A percentile compares a stretch with the other conserved stretches of the same genome.
Conservation (phyloP, 2,797 vertebrate genomes). For the Manis javanica region DNA sequence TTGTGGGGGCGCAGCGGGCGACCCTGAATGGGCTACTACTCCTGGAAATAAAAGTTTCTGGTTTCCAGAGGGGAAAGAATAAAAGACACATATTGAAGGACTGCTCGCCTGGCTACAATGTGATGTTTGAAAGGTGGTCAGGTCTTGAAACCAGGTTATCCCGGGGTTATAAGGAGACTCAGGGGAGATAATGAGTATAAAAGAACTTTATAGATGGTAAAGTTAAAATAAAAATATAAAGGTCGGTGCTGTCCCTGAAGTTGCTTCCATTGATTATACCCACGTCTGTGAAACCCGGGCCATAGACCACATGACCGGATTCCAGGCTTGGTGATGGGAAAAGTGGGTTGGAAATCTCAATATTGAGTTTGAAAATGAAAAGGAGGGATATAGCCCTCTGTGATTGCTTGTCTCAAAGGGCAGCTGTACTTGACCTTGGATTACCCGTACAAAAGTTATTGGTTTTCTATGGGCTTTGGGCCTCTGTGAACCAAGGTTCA, state of each 20-base stretch:
- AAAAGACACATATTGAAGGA: neutral
- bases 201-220: neutral
- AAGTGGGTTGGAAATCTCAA: neutral
- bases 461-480: neutral
- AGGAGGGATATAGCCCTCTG: neutral
- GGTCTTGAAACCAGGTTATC: neutral
- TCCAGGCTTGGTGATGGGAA: neutral
- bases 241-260: neutral
- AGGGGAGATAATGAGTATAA: neutral
- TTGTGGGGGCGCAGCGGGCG: fast-evolving
- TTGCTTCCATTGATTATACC: neutral
- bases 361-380: conserved; percentile 9
- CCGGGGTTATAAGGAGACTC: neutral
- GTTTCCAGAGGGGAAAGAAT: neutral
- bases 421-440: conserved; percentile 61
- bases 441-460: neutral
- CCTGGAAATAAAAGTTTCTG: conserved; percentile 47
- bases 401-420: conserved; percentile 51
- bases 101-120: neutral
- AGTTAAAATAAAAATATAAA: neutral
- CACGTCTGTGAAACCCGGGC: fast-evolving
- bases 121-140: neutral
- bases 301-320: neutral
- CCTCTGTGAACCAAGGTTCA: neutral
- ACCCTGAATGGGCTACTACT: neutral